Evolutionary conservation across 2,797 vertebrate species (phyloP), one percentile per base, ranked within the genome.

Genomic region (Luscinia megarhynchos): DNA sequence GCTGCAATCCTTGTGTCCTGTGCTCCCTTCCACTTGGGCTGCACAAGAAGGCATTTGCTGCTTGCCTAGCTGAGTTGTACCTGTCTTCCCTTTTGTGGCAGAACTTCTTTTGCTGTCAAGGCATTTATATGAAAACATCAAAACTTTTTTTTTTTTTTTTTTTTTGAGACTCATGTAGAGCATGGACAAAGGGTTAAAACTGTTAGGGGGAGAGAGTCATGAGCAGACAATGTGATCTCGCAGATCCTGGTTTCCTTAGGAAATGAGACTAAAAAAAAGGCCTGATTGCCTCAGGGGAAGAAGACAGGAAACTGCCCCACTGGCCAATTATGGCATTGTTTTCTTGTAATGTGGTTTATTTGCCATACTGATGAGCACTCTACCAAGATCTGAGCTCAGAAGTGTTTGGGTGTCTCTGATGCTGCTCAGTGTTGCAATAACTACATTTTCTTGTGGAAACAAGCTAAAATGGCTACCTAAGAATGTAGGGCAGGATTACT

Each of bases 241-340:
- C 36, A 89, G 90, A 88, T 94, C 90, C 91, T 91, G 4, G 8
- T 96, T 96, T 96, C 96, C 96, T 95, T 95, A 96, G 95, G 96
- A 96, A 96, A 94, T 93, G 96, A 95, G 92, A 78, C 93, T 73
- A 5, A 94, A 94, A 85, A 92, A 93, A 54, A 77, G 26, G 32
- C 57, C 83, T 94, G 85, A 87, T 91, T 94, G 91, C 89, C 83
- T 95, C 87, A 91, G 81, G 94, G 96, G 93, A 96, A 94, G 96
- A 96, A 89, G 94, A 91, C 93, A 91, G 95, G 96, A 97, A 96
- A 74, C 95, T 91, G 86, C 70, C 68, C 94, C 94, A 70, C 85
- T 91, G 90, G 77, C 95, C 95, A 94, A 68, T 94, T 95, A 91
- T 89, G 94, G 91, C 91, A 82, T 97, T 95, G 94, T 96, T 97